phyloP scores from a whole-genome alignment of 1,140 invertebrate genomes.

The Cyclina sinensis region DNA sequence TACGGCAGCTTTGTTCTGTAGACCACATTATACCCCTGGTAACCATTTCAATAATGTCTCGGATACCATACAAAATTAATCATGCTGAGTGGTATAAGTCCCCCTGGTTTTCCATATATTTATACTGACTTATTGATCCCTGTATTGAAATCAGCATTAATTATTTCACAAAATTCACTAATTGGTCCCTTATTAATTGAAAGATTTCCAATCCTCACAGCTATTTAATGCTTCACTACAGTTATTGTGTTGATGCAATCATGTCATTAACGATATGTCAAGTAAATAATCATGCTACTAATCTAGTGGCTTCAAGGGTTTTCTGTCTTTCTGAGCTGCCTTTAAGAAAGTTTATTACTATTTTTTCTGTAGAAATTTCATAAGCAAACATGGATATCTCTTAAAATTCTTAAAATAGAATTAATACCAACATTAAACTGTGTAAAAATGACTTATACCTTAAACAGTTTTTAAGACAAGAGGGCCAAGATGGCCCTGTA shows the following conservation, averaged over 20 bases:
- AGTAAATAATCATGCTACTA: no score
- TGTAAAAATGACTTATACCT: no score
- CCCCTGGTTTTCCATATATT: background rate
- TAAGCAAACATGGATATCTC: no score
- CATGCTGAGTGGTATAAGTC: constrained; percentile 28
- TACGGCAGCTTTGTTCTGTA: background rate
- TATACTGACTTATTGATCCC: constrained; percentile 14
- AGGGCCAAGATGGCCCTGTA: no score
- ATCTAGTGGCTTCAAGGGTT: no score
- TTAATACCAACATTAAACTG: no score
- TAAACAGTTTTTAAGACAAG: no score
- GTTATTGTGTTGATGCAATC: background rate
- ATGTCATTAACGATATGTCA: no score
- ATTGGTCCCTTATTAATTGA: constrained; percentile 6
- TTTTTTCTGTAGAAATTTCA: no score
- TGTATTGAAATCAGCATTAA: background rate
- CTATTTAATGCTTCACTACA: background rate
- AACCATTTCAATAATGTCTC: constrained; percentile 28
- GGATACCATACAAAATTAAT: constrained; percentile 35
- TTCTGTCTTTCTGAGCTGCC: no score
- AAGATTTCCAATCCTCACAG: background rate
- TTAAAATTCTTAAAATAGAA: no score
- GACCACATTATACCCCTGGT: constrained; percentile 7
- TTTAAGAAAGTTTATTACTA: no score
- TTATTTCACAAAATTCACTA: constrained; percentile 30